Base-by-base conservation (phyloP, 2,113 vertebrate species). In the Triplophysa dalaica region DNA sequence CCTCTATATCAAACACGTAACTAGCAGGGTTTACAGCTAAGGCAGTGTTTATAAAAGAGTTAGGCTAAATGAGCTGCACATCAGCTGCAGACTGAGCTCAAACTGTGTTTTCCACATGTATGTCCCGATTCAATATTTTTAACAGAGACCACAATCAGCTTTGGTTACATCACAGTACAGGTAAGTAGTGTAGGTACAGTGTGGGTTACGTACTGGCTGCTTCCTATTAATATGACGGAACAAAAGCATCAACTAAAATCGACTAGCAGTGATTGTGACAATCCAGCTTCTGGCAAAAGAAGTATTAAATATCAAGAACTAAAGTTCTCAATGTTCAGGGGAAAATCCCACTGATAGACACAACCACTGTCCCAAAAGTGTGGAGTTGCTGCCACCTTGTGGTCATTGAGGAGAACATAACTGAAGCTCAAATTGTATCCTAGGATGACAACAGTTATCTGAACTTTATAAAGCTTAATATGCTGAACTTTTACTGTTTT, bases 371-470 rank as follows among this genome's bases (percentile, higher is more conserved):
- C 26, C 17, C 24, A 29, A 70, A 13, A 52, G 69, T 73, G 85
- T 81, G 54, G 54, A 58, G 8, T 79, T 88, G 62, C 86, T 88
- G 86, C 87, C 24, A 65, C 85, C 89, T 81, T 84, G 85, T 81
- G 91, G 87, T 69, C 14, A 56, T 58, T 58, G n/a, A n/a, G 1
- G 26, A 38, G 41, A 83, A 84, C 16, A 26, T 12, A 17, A 6
- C 1, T 45, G 8, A 8, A 48, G 56, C 33, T 9, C 11, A 12
- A 45, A 12, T 45, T 9, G 43, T 45, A 45, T 45, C 10, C 8
- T 45, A 12, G 0, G 43, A 12, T 45, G 12, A 12, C 43, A 38
- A 38, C 33, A 11, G 43, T 45, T 45, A 45, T 45, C 8, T 45
- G 43, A 2, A 45, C 43, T 6, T 7, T 38, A 6, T 38, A 38